Evolutionary conservation across 2,797 vertebrate species (phyloP).

Genomic region (Crenichthys baileyi): DNA sequence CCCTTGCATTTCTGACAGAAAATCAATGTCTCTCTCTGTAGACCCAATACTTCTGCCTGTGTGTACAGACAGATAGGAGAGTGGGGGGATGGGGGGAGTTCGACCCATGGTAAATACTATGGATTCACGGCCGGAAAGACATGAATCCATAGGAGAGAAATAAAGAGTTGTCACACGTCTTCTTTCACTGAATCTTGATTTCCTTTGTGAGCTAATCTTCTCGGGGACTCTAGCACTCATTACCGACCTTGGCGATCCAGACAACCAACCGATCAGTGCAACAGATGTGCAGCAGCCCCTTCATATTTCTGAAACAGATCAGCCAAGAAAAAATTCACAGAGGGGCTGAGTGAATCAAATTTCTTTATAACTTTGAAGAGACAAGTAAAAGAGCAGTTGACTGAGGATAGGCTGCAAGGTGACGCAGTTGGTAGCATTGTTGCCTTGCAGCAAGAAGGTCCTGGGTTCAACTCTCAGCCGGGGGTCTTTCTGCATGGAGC

Average conservation of each 20-base stretch:
- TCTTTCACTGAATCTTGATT: slow-evolving; percentile 59
- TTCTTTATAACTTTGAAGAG: slow-evolving; percentile 31
- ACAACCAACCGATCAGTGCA: slow-evolving; percentile 44
- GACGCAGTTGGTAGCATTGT: no score
- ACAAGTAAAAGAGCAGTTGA: slow-evolving; percentile 10
- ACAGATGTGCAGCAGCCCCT: slow-evolving; percentile 35
- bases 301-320: slow-evolving; percentile 50
- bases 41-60: slow-evolving; percentile 63
- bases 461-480: no score
- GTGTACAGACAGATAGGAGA: slow-evolving; percentile 41
- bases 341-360: slow-evolving; percentile 51
- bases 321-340: slow-evolving; percentile 31
- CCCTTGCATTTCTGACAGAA: slow-evolving; percentile 71
- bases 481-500: no score
- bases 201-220: slow-evolving; percentile 63
- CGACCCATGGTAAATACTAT: slow-evolving; percentile 61
- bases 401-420: no score
- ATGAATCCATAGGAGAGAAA: slow-evolving; percentile 19
- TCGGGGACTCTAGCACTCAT: slow-evolving; percentile 5
- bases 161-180: slow-evolving; percentile 63
- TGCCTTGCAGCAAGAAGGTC: no score
- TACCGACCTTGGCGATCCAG: slow-evolving; percentile 15
- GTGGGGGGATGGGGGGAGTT: slow-evolving; percentile 7
- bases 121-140: slow-evolving; percentile 49
- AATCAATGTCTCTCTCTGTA: slow-evolving; percentile 76